Evolutionary conservation across 2,888 invertebrate species (phyloP).

Genomic region (Phanerotoma sp.): DNA sequence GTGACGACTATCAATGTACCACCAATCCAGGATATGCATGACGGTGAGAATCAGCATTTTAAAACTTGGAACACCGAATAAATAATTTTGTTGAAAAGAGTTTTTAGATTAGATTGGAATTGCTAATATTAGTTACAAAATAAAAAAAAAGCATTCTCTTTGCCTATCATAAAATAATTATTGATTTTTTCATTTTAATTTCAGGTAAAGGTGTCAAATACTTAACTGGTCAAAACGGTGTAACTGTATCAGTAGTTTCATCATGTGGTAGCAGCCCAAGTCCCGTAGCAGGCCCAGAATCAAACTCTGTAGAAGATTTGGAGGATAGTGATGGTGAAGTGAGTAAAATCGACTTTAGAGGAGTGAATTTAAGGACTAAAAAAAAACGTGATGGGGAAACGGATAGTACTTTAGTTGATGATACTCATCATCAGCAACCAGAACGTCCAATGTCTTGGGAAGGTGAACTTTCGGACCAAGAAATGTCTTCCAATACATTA

Average conservation of each 20-base stretch:
- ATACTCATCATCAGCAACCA: slow-evolving; percentile 56
- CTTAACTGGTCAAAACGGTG: slow-evolving; percentile 56
- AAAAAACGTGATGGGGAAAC: slow-evolving; percentile 63
- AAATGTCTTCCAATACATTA: slow-evolving; percentile 60
- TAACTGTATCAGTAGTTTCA: slow-evolving; percentile 63
- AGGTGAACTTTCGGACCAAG: slow-evolving; percentile 88
- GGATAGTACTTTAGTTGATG: slow-evolving; percentile 37
- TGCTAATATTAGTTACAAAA: too few relatives aligned
- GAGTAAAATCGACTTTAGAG: slow-evolving; percentile 74
- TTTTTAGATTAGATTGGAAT: too few relatives aligned
- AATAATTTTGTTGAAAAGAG: too few relatives aligned
- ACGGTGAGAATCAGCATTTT: slow-evolving; percentile 50
- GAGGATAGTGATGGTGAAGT: slow-evolving; percentile 78
- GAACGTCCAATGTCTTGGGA: slow-evolving; percentile 93
- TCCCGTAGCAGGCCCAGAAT: slow-evolving; percentile 36
- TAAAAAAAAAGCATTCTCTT: too few relatives aligned
- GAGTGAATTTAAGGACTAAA: slow-evolving; percentile 69
- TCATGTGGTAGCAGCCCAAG: slow-evolving; percentile 51
- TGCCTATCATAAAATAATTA: background rate
- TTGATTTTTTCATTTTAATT: background rate
- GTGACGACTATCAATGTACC: slow-evolving; percentile 80
- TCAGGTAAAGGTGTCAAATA: slow-evolving; percentile 54
- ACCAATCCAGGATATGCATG: slow-evolving; percentile 63
- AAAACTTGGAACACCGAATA: background rate
- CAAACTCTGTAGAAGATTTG: slow-evolving; percentile 50